These are phyloP conservation scores for Meteorus sp. DNA, from an alignment of 1,140 invertebrate species.

Conservation along the genomic window DNA sequence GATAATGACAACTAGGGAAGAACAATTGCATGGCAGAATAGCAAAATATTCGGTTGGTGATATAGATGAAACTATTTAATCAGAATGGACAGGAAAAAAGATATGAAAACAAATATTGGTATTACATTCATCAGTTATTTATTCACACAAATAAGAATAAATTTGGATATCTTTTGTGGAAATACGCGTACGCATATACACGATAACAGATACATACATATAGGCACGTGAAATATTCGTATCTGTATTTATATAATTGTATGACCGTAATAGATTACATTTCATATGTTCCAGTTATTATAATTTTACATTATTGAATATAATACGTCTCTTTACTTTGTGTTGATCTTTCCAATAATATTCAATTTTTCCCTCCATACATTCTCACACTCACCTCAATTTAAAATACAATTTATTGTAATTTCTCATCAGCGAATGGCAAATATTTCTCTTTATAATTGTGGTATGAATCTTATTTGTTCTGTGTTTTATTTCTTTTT, in stretches of 20 bases:
- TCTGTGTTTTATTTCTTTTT: too few species aligned
- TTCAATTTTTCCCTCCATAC: background rate
- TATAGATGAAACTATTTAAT: too few species aligned
- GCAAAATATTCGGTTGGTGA: too few species aligned
- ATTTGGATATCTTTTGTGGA: conserved; percentile 24
- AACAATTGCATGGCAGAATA: too few species aligned
- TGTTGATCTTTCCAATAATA: conserved; percentile 20
- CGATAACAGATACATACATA: conserved; percentile 15
- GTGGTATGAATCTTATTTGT: too few species aligned
- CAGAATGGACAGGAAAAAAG: too few species aligned
- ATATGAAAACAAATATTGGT: background rate
- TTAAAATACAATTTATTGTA: conserved; percentile 17
- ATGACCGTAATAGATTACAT: conserved; percentile 24
- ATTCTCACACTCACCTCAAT: conserved; percentile 5
- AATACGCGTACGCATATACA: conserved; percentile 15
- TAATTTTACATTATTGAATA: conserved; percentile 42
- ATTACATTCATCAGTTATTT: conserved; percentile 28
- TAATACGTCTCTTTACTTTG: conserved; percentile 37
- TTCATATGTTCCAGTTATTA: conserved; percentile 37
- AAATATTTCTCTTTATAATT: too few species aligned
- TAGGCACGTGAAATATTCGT: conserved; percentile 16
- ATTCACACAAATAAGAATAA: conserved; percentile 29
- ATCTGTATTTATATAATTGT: conserved; percentile 24
- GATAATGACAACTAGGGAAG: too few species aligned
- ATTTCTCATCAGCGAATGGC: too few species aligned